These are phyloP conservation scores for Probosciger aterrimus DNA, from an alignment of 2,113 vertebrate genomes.

Conservation along the genomic window DNA sequence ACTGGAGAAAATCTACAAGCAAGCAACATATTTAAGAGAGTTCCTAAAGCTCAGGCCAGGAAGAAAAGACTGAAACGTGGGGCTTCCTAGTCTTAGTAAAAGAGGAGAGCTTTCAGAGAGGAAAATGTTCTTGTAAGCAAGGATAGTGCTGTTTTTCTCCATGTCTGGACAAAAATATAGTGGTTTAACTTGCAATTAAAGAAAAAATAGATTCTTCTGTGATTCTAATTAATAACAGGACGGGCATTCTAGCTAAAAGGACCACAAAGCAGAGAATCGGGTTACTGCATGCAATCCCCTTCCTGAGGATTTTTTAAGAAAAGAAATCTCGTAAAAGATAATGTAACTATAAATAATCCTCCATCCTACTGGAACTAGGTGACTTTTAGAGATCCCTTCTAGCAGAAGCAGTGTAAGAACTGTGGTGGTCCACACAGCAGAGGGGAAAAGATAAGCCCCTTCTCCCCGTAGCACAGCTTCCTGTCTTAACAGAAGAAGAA, in stretches of 20 bases:
- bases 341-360: not conserved
- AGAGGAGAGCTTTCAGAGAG: fast-evolving
- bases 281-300: not conserved
- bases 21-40: not conserved
- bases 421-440: not conserved
- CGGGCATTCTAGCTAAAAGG: not conserved
- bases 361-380: not conserved
- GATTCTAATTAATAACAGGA: not conserved
- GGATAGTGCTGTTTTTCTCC: not conserved
- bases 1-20: not conserved
- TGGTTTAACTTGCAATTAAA: not conserved
- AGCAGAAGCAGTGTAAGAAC: not conserved
- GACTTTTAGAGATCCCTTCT: not conserved
- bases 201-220: not conserved
- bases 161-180: not conserved
- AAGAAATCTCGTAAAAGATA: not conserved
- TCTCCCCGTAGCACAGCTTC: not conserved
- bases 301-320: not conserved
- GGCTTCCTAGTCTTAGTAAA: not conserved
- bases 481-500: not conserved
- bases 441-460: not conserved
- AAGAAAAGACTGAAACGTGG: not conserved
- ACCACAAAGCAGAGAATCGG: not conserved
- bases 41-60: not conserved
- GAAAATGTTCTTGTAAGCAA: not conserved